Evolutionary conservation across 2,113 vertebrate genomes (phyloP).

Genomic region (Ameiurus melas): DNA sequence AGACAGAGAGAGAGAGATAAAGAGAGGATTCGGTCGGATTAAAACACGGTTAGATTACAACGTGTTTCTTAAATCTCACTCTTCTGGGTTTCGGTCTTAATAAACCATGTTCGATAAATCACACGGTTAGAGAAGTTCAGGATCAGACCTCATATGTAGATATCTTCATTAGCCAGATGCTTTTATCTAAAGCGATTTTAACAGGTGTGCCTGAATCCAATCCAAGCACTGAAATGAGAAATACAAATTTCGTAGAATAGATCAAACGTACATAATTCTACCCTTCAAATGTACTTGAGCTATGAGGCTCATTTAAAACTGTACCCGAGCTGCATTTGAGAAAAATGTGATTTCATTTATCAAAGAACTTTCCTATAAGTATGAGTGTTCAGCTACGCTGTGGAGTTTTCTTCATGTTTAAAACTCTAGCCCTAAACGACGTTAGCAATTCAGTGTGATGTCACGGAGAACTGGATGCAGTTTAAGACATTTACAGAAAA

Average conservation of each 20-base stretch:
- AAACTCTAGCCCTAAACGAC: not conserved
- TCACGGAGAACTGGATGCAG: not conserved
- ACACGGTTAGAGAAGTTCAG: not conserved
- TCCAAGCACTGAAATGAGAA: not conserved
- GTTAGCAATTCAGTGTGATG: not conserved
- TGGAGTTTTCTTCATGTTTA: not conserved
- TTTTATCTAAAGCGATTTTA: not conserved
- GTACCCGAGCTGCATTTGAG: not conserved
- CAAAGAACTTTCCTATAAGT: not conserved
- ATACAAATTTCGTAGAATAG: not conserved
- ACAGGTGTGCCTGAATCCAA: not conserved
- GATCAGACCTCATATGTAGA: constrained; percentile 10
- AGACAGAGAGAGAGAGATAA: constrained; percentile 50
- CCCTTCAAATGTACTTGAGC: not conserved
- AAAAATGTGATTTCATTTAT: not conserved
- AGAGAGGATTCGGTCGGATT: constrained; percentile 59
- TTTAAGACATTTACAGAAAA: not conserved
- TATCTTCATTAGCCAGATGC: not conserved
- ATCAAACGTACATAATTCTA: not conserved
- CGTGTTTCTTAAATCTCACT: not conserved
- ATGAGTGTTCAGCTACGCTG: not conserved
- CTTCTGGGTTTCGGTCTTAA: not conserved
- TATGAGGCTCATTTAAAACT: not conserved
- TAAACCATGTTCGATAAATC: constrained; percentile 14
- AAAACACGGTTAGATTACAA: constrained; percentile 55